phyloP scores from a whole-genome alignment of 2,797 vertebrate genomes.

The Triplophysa yarkandensis region DNA sequence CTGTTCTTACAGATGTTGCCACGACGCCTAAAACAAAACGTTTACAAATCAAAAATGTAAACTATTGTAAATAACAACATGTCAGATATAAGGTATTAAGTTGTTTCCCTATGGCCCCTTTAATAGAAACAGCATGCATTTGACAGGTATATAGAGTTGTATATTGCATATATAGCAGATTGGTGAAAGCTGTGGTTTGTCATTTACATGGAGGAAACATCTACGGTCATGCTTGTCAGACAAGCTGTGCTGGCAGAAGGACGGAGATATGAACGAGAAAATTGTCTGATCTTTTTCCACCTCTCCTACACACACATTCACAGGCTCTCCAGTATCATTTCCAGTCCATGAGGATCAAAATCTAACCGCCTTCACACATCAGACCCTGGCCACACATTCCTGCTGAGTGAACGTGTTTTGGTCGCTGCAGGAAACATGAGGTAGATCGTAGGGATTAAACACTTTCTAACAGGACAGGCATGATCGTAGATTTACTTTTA shows the following conservation, averaged over 20 bases:
- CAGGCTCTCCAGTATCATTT: constrained; percentile 26
- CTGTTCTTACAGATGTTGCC: too few relatives aligned
- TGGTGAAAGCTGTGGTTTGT: constrained; percentile 19
- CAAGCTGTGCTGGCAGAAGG: constrained; percentile 6
- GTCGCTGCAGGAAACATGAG: constrained; percentile 43
- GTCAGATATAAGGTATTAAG: too few relatives aligned
- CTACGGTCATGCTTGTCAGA: constrained; percentile 7
- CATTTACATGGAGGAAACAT: constrained; percentile 1
- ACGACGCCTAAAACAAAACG: too few relatives aligned
- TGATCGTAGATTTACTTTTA: constrained; percentile 51
- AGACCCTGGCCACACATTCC: constrained; percentile 47
- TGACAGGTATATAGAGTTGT: too few relatives aligned
- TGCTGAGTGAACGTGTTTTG: constrained; percentile 41
- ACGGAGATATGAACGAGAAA: constrained; percentile 2
- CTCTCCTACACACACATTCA: constrained; percentile 13
- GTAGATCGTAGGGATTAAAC: constrained; percentile 23
- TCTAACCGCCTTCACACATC: constrained; percentile 15
- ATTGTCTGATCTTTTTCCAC: constrained; percentile 1
- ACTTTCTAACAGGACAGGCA: constrained; percentile 49
- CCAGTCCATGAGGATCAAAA: constrained; percentile 16
- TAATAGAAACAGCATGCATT: too few relatives aligned
- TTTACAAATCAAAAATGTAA: too few relatives aligned
- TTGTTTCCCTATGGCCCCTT: too few relatives aligned
- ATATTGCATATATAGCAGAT: too few relatives aligned
- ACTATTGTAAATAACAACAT: too few relatives aligned